Percentiles rank a stretch among this genome's conserved stretches.
Evolutionary conservation across 2,797 vertebrate genomes (phyloP).

Genomic region (Pipistrellus nathusii): DNA sequence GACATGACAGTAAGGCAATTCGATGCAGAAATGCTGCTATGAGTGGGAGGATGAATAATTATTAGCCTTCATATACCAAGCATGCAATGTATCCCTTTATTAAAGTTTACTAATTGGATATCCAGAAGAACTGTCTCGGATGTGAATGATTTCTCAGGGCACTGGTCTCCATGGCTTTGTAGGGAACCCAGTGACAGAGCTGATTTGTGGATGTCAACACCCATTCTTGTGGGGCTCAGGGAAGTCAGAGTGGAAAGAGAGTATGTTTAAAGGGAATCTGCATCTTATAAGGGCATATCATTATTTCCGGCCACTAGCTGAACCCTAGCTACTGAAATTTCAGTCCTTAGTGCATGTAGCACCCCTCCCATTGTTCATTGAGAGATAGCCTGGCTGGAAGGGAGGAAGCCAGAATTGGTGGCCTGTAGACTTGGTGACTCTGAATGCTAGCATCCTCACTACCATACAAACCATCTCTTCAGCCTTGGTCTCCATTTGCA

Average conservation of each 20-base stretch:
- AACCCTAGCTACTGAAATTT: neutral
- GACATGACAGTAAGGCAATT: neutral
- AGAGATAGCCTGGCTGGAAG: neutral
- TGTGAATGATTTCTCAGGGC: neutral
- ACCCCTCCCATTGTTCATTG: neutral
- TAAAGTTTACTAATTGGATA: slow-evolving; percentile 19
- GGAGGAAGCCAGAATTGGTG: neutral
- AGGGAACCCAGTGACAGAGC: neutral
- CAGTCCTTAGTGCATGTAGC: neutral
- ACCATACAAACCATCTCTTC: neutral
- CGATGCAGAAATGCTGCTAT: neutral
- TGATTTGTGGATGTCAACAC: neutral
- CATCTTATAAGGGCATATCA: neutral
- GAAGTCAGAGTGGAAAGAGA: neutral
- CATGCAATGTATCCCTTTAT: neutral
- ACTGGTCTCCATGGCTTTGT: neutral
- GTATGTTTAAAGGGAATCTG: neutral
- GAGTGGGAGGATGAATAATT: neutral
- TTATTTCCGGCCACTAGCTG: neutral
- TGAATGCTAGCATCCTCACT: neutral
- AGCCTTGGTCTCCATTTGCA: neutral
- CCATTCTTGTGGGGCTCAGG: neutral
- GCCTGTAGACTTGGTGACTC: neutral
- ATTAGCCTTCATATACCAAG: neutral
- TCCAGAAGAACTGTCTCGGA: neutral